Base-by-base conservation (phyloP, 2,888 invertebrate species). In the Beris chalybata region DNA sequence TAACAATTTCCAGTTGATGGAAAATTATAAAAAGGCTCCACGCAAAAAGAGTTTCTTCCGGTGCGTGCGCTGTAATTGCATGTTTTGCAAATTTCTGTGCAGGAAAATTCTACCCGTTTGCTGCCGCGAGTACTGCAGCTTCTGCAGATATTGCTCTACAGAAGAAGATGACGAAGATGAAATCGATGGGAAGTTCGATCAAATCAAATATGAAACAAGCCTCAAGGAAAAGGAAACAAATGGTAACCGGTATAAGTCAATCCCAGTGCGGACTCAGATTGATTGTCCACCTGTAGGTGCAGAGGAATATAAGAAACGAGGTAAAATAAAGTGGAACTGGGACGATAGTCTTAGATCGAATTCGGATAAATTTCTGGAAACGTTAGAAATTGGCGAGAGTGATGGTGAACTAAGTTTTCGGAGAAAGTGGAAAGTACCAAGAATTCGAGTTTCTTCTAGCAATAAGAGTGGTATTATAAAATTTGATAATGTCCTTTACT, bases 321-420 rank as follows among this genome's bases (percentile, higher is more conserved):
- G 61, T 43, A 13, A 22, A 38, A 15, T 38, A 9, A 50, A 15
- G 22, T 80, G 80, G 80, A 77, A 78, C 64, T 80, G 80, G 80
- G 79, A 80, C 64, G 80, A 79, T 55, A 79, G 79, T 72, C 67
- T 80, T 64, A 74, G 78, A 61, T 80, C 80, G 12, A 80, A 80
- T 71, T 79, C 79, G 5, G 80, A 80, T 73, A 75, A 78, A 65
- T 80, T 79, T 68, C 74, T 80, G 13, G 79, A 79, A 70, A 79
- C 80, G 30, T 74, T 80, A 43, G 80, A 80, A 67, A 75, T 78
- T 67, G 78, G 79, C 64, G 66, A 53, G 58, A 32, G 13, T 55
- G 67, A 67, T 50, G 69, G 64, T 32, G 66, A 68, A 11, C 57
- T 45, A 32, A 69, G 67, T 54, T 57, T 67, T 64, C 68, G 57